Evolutionary conservation across 2,113 vertebrate genomes (phyloP).

Genomic region (Colinus virginianus): DNA sequence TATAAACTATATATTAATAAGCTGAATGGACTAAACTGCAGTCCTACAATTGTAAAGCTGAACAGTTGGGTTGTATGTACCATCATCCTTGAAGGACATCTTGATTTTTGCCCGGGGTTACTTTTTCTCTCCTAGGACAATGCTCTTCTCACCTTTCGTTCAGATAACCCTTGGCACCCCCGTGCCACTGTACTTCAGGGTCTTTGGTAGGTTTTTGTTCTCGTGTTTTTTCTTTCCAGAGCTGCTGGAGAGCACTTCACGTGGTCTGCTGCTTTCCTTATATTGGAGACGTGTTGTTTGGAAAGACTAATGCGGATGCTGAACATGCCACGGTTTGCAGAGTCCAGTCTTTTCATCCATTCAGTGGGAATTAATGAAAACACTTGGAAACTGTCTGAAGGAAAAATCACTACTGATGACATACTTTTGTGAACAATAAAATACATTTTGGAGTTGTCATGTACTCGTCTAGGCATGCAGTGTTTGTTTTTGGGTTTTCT

Average conservation of each 20-base stretch:
- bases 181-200: rapidly evolving
- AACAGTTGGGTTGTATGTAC: neutral
- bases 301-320: neutral
- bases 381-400: neutral
- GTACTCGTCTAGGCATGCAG: neutral
- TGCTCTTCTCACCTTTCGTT: neutral
- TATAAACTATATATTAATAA: neutral
- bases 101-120: neutral
- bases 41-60: neutral
- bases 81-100: neutral
- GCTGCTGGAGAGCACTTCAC: neutral
- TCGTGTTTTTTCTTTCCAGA: neutral
- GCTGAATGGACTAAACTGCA: neutral
- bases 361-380: neutral
- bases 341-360: neutral
- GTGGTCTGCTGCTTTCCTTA: neutral
- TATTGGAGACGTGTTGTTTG: neutral
- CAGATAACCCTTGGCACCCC: neutral
- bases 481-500: neutral
- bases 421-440: neutral
- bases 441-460: neutral
- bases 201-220: neutral
- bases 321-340: neutral
- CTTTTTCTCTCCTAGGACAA: neutral
- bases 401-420: neutral